Base-by-base conservation (phyloP, 2,113 vertebrate genomes). In the Arothron firmamentum region DNA sequence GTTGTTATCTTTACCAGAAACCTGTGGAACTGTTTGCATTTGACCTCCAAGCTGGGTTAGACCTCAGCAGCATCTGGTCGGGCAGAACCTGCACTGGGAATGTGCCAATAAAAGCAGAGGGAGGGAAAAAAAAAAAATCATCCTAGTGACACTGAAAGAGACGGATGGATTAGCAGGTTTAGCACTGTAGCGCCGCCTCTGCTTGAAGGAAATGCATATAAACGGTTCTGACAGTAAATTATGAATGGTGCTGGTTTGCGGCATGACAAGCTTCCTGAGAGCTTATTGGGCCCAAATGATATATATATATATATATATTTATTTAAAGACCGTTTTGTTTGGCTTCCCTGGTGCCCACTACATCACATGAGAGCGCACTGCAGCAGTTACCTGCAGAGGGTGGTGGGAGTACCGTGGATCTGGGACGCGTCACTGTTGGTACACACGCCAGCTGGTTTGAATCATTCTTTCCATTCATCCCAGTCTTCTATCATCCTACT, bases 281-380 rank as follows among this genome's bases (percentile, higher is more conserved):
- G 16, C 47, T 52, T 18, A 49, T 67, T 64, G 51, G 23, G n/a
- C 45, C 9, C 19, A 16, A 62, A 60, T 59, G 55, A 18, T 46
- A 63, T 53, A 50, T 46, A 34, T 21, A 38, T 23, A 18, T 46
- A 63, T 28, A 5, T 28, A 5, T 25, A 25, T 25, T 5, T 6
- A 28, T 7, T 3, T 28, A 7, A 28, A 7, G 31, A 38, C 45
- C 34, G 10, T 3, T 52, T 20, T 59, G 49, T 52, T 65, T 48
- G 43, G 25, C 58, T 52, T 54, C 57, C 52, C 54, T 6, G 15
- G 52, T 51, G 59, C 62, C 68, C 56, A 15, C 41, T 52, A 12
- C 54, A 54, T 68, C 65, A 34, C 21, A 72, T 62, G 56, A 18
- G 49, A 21, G 82, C 83, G 86, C 84, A 85, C 58, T 85, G 86